A percentile compares a stretch with the other conserved stretches of the same genome.
Conservation (phyloP, 1,140 invertebrate genomes). For the Philopotamus ludificatus region DNA sequence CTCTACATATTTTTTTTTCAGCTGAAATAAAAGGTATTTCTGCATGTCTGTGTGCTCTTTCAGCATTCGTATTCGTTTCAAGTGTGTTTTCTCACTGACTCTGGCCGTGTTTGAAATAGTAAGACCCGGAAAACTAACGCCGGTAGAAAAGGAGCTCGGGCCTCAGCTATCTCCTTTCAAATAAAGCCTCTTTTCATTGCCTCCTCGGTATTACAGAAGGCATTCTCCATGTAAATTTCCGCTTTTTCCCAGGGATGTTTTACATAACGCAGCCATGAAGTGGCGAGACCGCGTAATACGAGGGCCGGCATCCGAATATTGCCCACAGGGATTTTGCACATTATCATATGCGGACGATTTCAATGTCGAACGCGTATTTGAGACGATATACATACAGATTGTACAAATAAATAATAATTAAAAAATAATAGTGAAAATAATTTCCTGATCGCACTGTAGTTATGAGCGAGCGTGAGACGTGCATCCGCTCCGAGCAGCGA, state of each 20-base stretch:
- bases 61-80: not conserved
- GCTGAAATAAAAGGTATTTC: not conserved
- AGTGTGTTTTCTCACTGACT: not conserved
- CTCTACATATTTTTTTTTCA: too few relatives aligned
- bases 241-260: conserved; percentile 14
- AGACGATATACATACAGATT: too few relatives aligned
- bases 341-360: too few relatives aligned
- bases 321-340: too few relatives aligned
- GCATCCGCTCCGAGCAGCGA: too few relatives aligned
- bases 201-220: not conserved
- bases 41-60: not conserved
- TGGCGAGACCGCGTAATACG: conserved; percentile 13
- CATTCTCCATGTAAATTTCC: conserved; percentile 34
- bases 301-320: too few relatives aligned
- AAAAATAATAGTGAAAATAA: too few relatives aligned
- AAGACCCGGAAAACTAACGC: not conserved
- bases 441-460: too few relatives aligned
- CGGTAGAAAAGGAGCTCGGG: not conserved
- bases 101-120: not conserved
- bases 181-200: conserved; percentile 13
- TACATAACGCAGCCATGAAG: conserved; percentile 33
- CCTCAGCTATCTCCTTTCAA: not conserved
- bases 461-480: too few relatives aligned
- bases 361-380: too few relatives aligned
- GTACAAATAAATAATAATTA: too few relatives aligned